Conservation (phyloP, 30 jellyfish, hydroid and myxozoan genomes). For the Aurelia coerulea region DNA sequence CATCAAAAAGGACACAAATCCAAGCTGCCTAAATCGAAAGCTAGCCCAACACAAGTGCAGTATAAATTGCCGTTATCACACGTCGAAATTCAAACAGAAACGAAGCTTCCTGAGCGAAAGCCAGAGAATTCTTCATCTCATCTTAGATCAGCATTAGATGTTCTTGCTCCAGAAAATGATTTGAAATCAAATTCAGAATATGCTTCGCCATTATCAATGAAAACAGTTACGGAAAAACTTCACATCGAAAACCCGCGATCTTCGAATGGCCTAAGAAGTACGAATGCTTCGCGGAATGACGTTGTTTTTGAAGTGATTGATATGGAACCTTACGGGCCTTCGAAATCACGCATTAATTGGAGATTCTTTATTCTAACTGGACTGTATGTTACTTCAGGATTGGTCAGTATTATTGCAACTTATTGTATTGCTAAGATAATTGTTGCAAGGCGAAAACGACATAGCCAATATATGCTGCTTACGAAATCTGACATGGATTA, state of each 20-base stretch:
- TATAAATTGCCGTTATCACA: slow-evolving; percentile 37
- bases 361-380: slow-evolving; percentile 72
- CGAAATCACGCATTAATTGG: slow-evolving; percentile 46
- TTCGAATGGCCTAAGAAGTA: slow-evolving; percentile 30
- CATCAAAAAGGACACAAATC: slow-evolving; percentile 38
- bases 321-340: slow-evolving; percentile 70
- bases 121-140: slow-evolving; percentile 67
- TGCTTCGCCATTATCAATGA: slow-evolving; percentile 44
- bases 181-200: slow-evolving; percentile 21
- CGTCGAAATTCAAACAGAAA: slow-evolving; percentile 52
- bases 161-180: slow-evolving; percentile 84
- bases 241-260: slow-evolving; percentile 61
- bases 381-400: slow-evolving; percentile 67
- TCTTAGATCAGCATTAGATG: slow-evolving; percentile 83
- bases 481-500: slow-evolving; percentile 95
- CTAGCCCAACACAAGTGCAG: slow-evolving; percentile 7
- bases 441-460: slow-evolving; percentile 74
- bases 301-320: slow-evolving; percentile 90
- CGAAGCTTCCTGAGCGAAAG: neutral
- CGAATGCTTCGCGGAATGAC: slow-evolving; percentile 52
- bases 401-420: slow-evolving; percentile 72
- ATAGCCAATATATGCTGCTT: slow-evolving; percentile 82
- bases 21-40: slow-evolving; percentile 10
- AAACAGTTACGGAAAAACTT: slow-evolving; percentile 50
- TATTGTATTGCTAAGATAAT: slow-evolving; percentile 80